These are phyloP conservation scores for Wasmannia auropunctata DNA, from an alignment of 1,140 invertebrate species.

Conservation along the genomic window DNA sequence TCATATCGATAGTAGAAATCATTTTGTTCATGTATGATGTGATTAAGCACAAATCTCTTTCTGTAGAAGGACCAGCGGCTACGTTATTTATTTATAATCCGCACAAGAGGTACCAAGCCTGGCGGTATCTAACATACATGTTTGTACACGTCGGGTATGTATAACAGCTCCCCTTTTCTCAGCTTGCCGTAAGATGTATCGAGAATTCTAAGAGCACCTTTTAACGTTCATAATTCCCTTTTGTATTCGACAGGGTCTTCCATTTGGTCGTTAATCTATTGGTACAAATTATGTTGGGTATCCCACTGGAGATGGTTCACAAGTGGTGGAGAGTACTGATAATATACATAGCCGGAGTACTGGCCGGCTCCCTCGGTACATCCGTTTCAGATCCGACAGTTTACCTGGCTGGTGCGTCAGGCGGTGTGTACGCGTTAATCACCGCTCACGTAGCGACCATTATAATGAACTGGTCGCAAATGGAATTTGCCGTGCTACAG, in stretches of 20 bases:
- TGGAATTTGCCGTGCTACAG: conserved; percentile 94
- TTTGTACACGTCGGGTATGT: conserved; percentile 97
- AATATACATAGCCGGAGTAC: conserved; percentile 92
- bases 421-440: conserved; percentile 97
- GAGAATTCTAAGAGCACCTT: neutral
- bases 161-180: conserved; percentile 13
- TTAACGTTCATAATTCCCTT: neutral
- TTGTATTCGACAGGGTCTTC: conserved; percentile 86
- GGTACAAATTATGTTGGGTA: conserved; percentile 96
- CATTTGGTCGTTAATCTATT: conserved; percentile 97
- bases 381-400: conserved; percentile 95
- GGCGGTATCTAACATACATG: conserved; percentile 98
- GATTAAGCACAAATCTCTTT: conserved; percentile 75
- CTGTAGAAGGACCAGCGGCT: conserved; percentile 89
- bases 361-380: conserved; percentile 95
- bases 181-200: neutral
- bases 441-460: conserved; percentile 98
- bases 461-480: conserved; percentile 97
- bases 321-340: conserved; percentile 95
- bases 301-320: conserved; percentile 98
- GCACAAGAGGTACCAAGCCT: conserved; percentile 93
- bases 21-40: conserved; percentile 89
- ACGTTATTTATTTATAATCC: conserved; percentile 96
- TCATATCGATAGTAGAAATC: conserved; percentile 90
- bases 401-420: conserved; percentile 96